These are phyloP conservation scores for Atethmia centrago DNA, from an alignment of 2,888 invertebrate species.

Conservation along the genomic window DNA sequence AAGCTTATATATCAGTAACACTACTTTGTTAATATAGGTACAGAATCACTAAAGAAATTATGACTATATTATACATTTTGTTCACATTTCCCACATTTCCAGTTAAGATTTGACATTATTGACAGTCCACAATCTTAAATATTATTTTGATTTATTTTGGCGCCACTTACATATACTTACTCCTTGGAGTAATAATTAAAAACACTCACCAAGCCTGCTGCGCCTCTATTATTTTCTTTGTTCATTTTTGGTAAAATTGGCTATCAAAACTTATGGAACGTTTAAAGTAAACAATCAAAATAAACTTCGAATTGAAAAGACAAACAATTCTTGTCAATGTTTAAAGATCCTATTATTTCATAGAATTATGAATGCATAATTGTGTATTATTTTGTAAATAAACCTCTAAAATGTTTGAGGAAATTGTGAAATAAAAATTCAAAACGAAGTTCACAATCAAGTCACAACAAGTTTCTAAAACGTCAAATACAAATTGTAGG, in stretches of 20 bases:
- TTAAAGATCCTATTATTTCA: conserved; percentile 1
- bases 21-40: not conserved
- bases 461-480: conserved; percentile 43
- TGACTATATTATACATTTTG: conserved; percentile 17
- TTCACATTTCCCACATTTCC: conserved; percentile 22
- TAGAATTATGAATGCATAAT: conserved; percentile 4
- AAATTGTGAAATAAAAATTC: not conserved
- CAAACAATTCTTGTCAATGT: conserved; percentile 34
- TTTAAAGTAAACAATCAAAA: conserved; percentile 22
- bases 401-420: not conserved
- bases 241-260: conserved; percentile 66
- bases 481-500: conserved; percentile 14
- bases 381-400: conserved; percentile 25
- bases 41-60: not conserved
- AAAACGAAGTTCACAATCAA: conserved; percentile 5
- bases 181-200: conserved; percentile 5
- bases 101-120: conserved; percentile 29
- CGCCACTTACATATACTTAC: not conserved
- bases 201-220: conserved; percentile 82
- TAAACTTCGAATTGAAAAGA: conserved; percentile 16
- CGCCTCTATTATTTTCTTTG: conserved; percentile 79
- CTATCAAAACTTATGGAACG: not conserved
- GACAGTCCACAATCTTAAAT: not conserved
- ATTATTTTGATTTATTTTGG: not conserved
- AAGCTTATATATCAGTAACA: no score